Evolutionary conservation across 2,888 invertebrate genomes (phyloP), one percentile per base, ranked within the genome.

Genomic region (Sepioteuthis lessoniana): DNA sequence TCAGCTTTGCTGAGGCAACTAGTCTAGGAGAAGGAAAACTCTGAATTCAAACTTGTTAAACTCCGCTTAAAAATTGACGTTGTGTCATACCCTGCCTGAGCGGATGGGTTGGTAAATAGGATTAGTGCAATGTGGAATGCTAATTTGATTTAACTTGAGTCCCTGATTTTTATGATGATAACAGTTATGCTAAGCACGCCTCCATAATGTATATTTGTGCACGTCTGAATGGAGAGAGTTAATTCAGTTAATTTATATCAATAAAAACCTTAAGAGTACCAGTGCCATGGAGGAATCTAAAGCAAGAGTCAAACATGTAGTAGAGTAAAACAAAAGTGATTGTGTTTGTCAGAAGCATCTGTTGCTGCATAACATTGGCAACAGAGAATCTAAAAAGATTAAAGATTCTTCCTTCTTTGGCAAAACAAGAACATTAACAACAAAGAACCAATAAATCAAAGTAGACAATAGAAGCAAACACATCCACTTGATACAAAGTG

Each of bases 381-480:
- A n/a, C 0, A n/a, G 19, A 76, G 35, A 35, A 76, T 19, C 35
- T n/a, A 16, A n/a, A 76, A 76, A 35, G 35, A 35, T 76, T 35
- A 76, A 76, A 35, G 35, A 76, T n/a, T 76, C n/a, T 76, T 35
- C 19, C 16, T 76, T n/a, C n/a, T n/a, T 76, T 76, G 21, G n/a
- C 13, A 76, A 55, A 76, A 76, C 76, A 76, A 76, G 76, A 76
- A n/a, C n/a, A 76, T 76, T 76, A 76, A n/a, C 76, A 76, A 76
- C 3, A 76, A 25, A 60, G 47, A 60, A 60, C 8, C 60, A 60
- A 60, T 31, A 60, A 28, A 60, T 31, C 60, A 28, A 60, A 60
- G 60, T 31, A 60, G 60, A 60, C 60, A 60, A 60, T 60, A 35
- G 25, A 35, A 76, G 35, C n/a, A 21, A 76, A 76, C n/a, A 35